Conservation (phyloP, 2,888 invertebrate species). For the Ophion ellenae region DNA sequence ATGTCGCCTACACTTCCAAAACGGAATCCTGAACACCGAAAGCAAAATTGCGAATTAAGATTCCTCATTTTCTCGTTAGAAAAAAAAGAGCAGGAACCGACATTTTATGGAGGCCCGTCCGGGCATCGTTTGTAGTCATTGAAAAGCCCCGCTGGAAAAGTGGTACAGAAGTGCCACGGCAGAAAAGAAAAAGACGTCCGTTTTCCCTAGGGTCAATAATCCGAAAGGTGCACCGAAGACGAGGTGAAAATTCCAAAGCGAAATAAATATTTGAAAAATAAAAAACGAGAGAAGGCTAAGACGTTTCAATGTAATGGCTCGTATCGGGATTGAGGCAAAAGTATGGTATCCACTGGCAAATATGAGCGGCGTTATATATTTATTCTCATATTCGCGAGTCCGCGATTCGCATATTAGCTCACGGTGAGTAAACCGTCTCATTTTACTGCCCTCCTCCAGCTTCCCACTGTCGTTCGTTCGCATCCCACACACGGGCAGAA, state of each 20-base stretch:
- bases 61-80: background rate
- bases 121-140: background rate
- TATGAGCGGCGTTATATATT: slow-evolving; percentile 49
- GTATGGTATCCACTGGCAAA: slow-evolving; percentile 46
- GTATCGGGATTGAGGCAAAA: slow-evolving; percentile 52
- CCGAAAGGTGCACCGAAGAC: background rate
- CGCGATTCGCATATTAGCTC: slow-evolving; percentile 66
- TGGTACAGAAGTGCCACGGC: background rate
- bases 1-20: too few relatives aligned
- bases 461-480: slow-evolving; percentile 67
- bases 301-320: slow-evolving; percentile 62
- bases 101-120: background rate
- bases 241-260: background rate
- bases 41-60: too few relatives aligned
- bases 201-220: background rate
- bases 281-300: background rate
- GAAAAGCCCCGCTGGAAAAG: background rate
- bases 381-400: slow-evolving; percentile 51
- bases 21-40: too few relatives aligned
- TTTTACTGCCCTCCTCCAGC: slow-evolving; percentile 73
- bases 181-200: background rate
- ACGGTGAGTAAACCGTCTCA: slow-evolving; percentile 77
- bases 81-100: background rate
- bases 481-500: slow-evolving; percentile 55
- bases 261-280: background rate